These are phyloP conservation scores for Epinephelus awoara DNA, from an alignment of 2,797 vertebrate species.

Conservation along the genomic window DNA sequence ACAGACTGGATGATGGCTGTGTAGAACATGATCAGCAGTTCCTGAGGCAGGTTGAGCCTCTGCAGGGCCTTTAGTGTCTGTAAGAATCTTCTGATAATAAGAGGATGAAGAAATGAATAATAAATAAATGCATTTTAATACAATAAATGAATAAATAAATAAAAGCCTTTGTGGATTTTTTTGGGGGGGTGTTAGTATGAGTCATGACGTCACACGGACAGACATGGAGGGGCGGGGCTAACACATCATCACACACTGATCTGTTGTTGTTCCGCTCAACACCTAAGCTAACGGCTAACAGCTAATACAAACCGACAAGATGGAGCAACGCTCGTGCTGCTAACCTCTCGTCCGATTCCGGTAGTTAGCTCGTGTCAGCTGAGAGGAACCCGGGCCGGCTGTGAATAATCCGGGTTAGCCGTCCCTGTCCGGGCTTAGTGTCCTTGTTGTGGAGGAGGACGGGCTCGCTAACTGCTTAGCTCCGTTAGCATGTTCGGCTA, in stretches of 20 bases:
- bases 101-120: too few species aligned
- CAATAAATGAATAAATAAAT: too few species aligned
- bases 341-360: neutral
- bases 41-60: too few species aligned
- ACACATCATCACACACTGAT: too few species aligned
- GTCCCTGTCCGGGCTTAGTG: neutral
- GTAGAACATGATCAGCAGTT: too few species aligned
- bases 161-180: too few species aligned
- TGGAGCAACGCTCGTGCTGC: neutral
- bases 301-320: neutral
- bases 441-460: conserved; percentile 15
- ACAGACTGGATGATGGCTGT: too few species aligned
- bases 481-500: conserved; percentile 56
- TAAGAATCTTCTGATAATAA: too few species aligned
- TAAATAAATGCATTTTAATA: too few species aligned
- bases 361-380: neutral
- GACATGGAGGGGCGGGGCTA: neutral
- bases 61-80: too few species aligned
- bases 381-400: neutral
- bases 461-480: conserved; percentile 27
- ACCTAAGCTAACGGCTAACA: conserved; percentile 14
- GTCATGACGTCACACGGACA: neutral
- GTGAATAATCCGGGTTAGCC: too few species aligned
- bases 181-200: too few species aligned
- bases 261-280: conserved; percentile 38